Percentiles rank a stretch among this genome's conserved stretches.
Conservation (phyloP, 2,888 invertebrate species). For the Thera obeliscata region DNA sequence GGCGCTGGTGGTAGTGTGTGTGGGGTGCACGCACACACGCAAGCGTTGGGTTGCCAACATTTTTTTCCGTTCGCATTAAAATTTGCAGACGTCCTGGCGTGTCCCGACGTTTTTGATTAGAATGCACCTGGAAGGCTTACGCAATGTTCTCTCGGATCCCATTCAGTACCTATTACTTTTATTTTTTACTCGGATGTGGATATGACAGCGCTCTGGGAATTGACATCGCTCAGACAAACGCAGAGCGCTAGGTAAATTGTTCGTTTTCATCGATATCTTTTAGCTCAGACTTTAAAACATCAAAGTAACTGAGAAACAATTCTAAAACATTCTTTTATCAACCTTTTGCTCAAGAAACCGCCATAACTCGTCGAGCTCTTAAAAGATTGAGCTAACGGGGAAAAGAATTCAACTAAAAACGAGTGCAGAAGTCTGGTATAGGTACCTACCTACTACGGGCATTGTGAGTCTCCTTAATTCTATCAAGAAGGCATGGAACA, state of each 20-base stretch:
- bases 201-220: conserved; percentile 36
- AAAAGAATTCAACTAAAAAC: conserved; percentile 58
- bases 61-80: conserved; percentile 72
- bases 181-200: conserved; percentile 29
- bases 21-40: conserved; percentile 61
- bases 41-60: conserved; percentile 66
- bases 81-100: conserved; percentile 61
- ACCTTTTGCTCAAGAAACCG: conserved; percentile 65
- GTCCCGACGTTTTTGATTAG: conserved; percentile 67
- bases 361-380: conserved; percentile 65
- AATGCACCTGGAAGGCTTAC: conserved; percentile 68
- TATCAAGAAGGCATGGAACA: conserved; percentile 52
- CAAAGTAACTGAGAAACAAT: conserved; percentile 56
- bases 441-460: conserved; percentile 30
- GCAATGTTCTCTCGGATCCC: conserved; percentile 45
- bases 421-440: conserved; percentile 37
- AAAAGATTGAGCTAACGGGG: conserved; percentile 69
- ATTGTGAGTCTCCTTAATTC: conserved; percentile 48
- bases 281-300: conserved; percentile 28
- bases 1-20: conserved; percentile 59
- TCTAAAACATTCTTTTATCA: conserved; percentile 64
- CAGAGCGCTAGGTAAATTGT: conserved; percentile 14
- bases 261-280: conserved; percentile 16
- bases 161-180: conserved; percentile 28
- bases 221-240: conserved; percentile 41